Base-by-base conservation (phyloP, 2,888 invertebrate species). In the Drosophila mimica region DNA sequence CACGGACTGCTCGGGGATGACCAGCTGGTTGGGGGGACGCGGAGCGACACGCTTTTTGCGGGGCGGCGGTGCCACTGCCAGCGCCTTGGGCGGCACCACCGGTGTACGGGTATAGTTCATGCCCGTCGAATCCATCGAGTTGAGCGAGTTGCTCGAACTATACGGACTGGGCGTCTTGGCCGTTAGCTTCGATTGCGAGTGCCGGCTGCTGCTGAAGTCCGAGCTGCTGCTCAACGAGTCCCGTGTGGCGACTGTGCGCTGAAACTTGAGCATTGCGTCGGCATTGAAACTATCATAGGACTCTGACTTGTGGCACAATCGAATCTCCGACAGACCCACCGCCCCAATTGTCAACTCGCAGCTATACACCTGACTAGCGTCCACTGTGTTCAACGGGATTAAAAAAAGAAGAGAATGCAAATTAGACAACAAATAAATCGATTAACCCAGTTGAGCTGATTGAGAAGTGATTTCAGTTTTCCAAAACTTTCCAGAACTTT, bases 51-150 rank as follows among this genome's bases (percentile, higher is more conserved):
- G 91, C 82, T 93, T 93, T 73, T 93, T 93, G 48, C 93, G 90
- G 40, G 93, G 91, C 25, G 92, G 92, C 57, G 91, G 89, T 2
- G 90, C 83, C 60, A 91, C 57, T 4, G 78, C 61, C 20, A 85
- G 38, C 5, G 74, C 71, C 51, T 90, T 81, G 3, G 84, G 76
- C 4, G 91, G 86, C 56, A 91, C 83, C 43, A 91, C 88, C 20
- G 89, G 89, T 2, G 90, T 86, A 0, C 92, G 90, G 34, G 88
- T 91, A 28, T 91, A 92, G 73, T 92, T 92, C 88, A 93, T 91
- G 48, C 93, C 93, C 31, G 93, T 91, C 7, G 93, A 93, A 81
- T 93, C 93, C 86, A 93, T 92, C 3, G 93, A 93, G 81, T 93
- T 93, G 5, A 93, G 84, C 9, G 93, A 93, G 62, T 93, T 93